Evolutionary conservation across 64 coral and sea anemone species (phyloP).

Genomic region (Acropora tenuis): DNA sequence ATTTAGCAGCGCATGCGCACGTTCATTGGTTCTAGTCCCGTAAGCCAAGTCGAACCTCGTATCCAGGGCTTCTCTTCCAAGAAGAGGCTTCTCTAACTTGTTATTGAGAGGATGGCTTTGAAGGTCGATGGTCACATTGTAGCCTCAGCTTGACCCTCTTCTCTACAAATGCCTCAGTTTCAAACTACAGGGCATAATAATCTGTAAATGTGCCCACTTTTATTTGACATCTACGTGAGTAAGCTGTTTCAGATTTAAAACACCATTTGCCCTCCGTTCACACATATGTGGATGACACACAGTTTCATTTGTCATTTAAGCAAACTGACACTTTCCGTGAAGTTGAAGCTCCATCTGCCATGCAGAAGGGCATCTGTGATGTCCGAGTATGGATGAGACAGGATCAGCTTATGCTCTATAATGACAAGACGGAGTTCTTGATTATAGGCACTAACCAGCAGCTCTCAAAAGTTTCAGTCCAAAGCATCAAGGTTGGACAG

Average conservation of each 20-base stretch:
- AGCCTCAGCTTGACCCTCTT: too few relatives aligned
- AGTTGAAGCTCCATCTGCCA: slow-evolving; percentile 3
- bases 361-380: slow-evolving; percentile 46
- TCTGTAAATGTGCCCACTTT: neutral
- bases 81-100: too few relatives aligned
- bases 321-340: neutral
- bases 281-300: neutral
- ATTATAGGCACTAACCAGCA: slow-evolving; percentile 52
- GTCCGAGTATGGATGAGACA: slow-evolving; percentile 46
- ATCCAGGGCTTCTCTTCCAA: too few relatives aligned
- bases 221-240: slow-evolving; percentile 33
- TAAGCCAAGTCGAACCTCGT: too few relatives aligned
- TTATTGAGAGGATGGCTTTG: too few relatives aligned
- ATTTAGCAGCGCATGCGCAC: too few relatives aligned
- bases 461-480: slow-evolving; percentile 3
- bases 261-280: slow-evolving; percentile 19
- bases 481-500: slow-evolving; percentile 22
- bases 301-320: neutral
- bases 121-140: too few relatives aligned
- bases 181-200: too few relatives aligned
- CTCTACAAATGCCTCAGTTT: too few relatives aligned
- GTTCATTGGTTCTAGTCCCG: too few relatives aligned
- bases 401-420: slow-evolving; percentile 60
- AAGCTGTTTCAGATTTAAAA: slow-evolving; percentile 22
- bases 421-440: slow-evolving; percentile 77